Percentiles rank a stretch among this genome's conserved stretches.
Conservation (phyloP, 2,113 vertebrate species). For the Zeus faber region DNA sequence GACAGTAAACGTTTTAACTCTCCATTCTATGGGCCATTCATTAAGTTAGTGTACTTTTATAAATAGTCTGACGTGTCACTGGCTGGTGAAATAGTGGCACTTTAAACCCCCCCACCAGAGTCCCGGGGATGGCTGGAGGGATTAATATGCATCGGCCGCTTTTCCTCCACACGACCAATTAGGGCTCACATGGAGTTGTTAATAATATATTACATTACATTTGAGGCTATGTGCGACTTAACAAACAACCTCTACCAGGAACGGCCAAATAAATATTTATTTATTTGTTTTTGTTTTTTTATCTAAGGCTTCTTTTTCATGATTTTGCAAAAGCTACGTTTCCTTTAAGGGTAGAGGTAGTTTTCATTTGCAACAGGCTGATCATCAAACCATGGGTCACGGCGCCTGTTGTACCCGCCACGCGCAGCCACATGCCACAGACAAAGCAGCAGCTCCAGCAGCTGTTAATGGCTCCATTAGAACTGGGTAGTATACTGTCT, state of each 20-base stretch:
- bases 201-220: constrained; percentile 4
- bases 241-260: too few species aligned
- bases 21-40: constrained; percentile 78
- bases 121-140: constrained; percentile 54
- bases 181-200: constrained; percentile 18
- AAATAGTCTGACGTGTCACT: constrained; percentile 78
- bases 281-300: constrained; percentile 9
- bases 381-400: background rate
- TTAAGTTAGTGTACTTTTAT: constrained; percentile 79
- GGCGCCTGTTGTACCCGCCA: background rate
- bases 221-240: too few species aligned
- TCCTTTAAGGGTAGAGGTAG: too few species aligned
- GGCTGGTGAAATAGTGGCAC: constrained; percentile 76
- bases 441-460: background rate
- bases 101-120: constrained; percentile 65
- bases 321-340: background rate
- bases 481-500: background rate
- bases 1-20: constrained; percentile 78
- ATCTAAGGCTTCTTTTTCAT: background rate
- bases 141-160: constrained; percentile 49
- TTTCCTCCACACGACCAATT: constrained; percentile 43
- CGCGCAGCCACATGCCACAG: background rate
- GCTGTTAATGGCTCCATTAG: constrained; percentile 8
- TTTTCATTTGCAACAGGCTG: too few species aligned
- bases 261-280: background rate